Evolutionary conservation across 2,888 invertebrate genomes (phyloP), one percentile per base, ranked within the genome.

Genomic region (Tricholauxania praeusta): DNA sequence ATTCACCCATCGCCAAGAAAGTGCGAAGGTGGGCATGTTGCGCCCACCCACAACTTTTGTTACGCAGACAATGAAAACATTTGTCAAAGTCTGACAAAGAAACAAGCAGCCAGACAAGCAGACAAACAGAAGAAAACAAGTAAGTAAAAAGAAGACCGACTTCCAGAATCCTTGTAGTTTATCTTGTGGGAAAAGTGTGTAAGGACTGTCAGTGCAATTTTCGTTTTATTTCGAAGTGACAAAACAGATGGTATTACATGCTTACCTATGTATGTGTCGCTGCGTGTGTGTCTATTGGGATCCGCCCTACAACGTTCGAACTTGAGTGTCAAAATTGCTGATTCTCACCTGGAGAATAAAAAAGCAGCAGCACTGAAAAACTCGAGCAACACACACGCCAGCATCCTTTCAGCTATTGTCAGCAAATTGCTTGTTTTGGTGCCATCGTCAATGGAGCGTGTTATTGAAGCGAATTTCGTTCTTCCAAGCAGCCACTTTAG

Each of bases 391-490:
- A 39, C 39, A 39, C 39, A 10, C 39, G 10, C 1, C 67, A 55
- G 32, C 28, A 60, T 60, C 62, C 60, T 48, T 60, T 67, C 65
- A 64, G 14, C 63, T 59, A 49, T 66, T 65, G 70, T 71, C 71
- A 69, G 64, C 72, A 76, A 74, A 75, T 76, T 74, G 74, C 75
- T 75, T 72, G 67, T 75, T 71, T 74, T 49, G 68, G 63, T 71
- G 62, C 59, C 22, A 53, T 32, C 74, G 75, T 77, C 78, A 78
- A 77, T 76, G 77, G 71, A 79, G 79, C 79, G 74, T 79, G 77
- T 78, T 78, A 79, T 79, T 78, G 78, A 72, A 76, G 68, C 68
- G 47, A 32, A 51, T 64, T 64, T 22, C 28, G 12, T 28, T 19
- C 28, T 32, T 22, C 32, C 15, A 51, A 52, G 60, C 51, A 72